These are phyloP conservation scores for Rissa tridactyla DNA, from an alignment of 2,113 vertebrate species.

Conservation along the genomic window DNA sequence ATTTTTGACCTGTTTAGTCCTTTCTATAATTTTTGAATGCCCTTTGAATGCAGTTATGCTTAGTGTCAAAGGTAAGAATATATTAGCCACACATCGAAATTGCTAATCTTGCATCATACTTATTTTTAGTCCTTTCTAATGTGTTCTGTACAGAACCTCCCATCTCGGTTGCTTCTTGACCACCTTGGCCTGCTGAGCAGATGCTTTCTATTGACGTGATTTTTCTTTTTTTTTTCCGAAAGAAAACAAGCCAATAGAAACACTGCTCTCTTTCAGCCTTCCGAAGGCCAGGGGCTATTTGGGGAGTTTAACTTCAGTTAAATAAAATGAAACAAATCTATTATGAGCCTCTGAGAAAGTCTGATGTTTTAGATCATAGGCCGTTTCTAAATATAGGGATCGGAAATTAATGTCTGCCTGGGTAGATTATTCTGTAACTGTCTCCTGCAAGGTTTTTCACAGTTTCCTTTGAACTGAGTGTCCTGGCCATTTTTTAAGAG, in stretches of 20 bases:
- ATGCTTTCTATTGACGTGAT: neutral
- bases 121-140: neutral
- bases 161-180: neutral
- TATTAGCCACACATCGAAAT: neutral
- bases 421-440: neutral
- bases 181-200: neutral
- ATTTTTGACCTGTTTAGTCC: neutral
- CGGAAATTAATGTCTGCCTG: neutral
- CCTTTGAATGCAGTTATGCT: neutral
- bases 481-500: neutral
- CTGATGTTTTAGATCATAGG: neutral
- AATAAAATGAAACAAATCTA: conserved; percentile 47
- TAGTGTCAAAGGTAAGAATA: neutral
- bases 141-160: neutral
- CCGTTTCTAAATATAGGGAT: neutral
- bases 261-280: neutral
- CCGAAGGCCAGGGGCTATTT: conserved; percentile 16
- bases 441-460: neutral
- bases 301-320: conserved; percentile 7
- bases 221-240: neutral
- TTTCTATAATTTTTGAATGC: neutral
- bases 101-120: neutral
- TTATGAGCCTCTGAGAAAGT: neutral
- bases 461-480: neutral
- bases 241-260: neutral